These are phyloP conservation scores for Microhierax caerulescens DNA, from an alignment of 2,797 vertebrate genomes.

Conservation along the genomic window DNA sequence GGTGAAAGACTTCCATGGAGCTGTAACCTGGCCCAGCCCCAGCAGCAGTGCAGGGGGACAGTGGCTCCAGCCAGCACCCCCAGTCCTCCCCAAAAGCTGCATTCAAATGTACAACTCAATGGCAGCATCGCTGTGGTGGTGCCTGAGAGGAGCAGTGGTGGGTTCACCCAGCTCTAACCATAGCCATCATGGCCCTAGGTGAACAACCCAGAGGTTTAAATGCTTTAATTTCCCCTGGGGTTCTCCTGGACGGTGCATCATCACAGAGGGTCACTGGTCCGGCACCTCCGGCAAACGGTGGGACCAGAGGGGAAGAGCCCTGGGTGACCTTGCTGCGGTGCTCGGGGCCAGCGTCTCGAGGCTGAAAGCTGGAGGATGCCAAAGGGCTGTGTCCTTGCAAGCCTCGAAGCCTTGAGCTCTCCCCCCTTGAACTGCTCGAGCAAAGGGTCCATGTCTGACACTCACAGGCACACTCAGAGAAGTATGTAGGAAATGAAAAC, in stretches of 20 bases:
- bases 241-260: not conserved
- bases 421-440: not conserved
- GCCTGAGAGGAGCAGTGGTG: not conserved
- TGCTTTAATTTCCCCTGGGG: not conserved
- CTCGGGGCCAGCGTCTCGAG: accelerated
- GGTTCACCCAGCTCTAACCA: not conserved
- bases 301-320: not conserved
- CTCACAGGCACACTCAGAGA: accelerated
- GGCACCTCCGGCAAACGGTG: not conserved
- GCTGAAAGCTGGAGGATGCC: not conserved
- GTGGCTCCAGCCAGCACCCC: not conserved
- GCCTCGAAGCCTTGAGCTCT: not conserved
- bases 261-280: not conserved
- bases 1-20: not conserved
- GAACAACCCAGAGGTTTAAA: no score
- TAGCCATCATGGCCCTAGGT: not conserved
- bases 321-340: no score
- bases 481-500: not conserved
- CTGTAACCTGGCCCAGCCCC: not conserved
- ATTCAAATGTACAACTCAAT: not conserved
- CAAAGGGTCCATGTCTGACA: not conserved
- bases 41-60: not conserved
- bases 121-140: not conserved
- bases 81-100: not conserved
- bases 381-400: not conserved